Conservation (phyloP, 2,113 vertebrate species). For the Cavia aperea region DNA sequence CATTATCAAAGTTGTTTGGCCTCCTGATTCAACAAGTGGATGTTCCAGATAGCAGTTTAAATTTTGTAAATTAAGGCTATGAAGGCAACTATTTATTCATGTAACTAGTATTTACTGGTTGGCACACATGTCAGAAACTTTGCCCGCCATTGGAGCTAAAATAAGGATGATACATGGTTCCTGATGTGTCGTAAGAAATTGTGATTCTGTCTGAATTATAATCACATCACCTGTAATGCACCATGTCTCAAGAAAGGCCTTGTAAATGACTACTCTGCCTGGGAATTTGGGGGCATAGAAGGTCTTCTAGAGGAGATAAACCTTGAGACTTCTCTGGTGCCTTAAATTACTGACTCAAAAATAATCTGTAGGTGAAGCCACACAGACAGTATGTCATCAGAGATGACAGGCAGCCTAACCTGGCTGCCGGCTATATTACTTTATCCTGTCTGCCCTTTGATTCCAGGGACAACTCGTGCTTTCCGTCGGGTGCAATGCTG, state of each 20-base stretch:
- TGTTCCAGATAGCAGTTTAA: neutral
- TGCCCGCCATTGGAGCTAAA: neutral
- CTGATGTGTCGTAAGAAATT: neutral
- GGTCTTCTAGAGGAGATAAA: neutral
- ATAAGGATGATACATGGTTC: neutral
- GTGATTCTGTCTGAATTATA: neutral
- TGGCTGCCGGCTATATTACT: neutral
- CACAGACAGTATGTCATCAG: neutral
- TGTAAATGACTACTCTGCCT: neutral
- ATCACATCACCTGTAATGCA: neutral
- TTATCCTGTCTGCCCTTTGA: neutral
- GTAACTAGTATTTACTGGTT: neutral
- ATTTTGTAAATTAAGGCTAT: slow-evolving; percentile 14
- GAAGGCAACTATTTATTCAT: neutral
- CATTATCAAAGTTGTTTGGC: neutral
- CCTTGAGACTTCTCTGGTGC: neutral
- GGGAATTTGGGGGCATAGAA: neutral
- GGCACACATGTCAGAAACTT: neutral
- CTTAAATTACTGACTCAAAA: slow-evolving; percentile 7
- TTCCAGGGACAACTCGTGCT: neutral
- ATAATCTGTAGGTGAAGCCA: neutral
- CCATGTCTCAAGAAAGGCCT: neutral
- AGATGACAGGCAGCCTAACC: neutral
- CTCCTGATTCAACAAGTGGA: neutral
- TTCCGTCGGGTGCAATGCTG: neutral